Percentiles rank a stretch among this genome's conserved stretches.
Evolutionary conservation across 2,113 vertebrate genomes (phyloP).

Genomic region (Nothobranchius kuhntae): DNA sequence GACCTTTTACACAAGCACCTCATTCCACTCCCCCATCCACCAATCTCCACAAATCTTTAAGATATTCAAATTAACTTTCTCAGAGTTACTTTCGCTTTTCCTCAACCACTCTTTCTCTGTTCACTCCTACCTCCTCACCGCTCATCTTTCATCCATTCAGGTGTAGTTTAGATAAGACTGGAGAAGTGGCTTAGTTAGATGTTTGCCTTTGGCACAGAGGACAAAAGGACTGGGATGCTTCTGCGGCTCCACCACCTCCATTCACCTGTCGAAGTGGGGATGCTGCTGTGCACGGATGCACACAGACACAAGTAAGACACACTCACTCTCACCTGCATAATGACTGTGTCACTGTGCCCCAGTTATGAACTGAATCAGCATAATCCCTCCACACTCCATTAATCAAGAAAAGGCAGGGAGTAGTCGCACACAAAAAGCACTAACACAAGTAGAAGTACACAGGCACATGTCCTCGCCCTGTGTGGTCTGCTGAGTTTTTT

Average conservation of each 20-base stretch:
- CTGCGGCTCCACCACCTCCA: constrained; percentile 51
- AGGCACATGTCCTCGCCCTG: constrained; percentile 56
- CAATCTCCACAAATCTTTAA: constrained; percentile 8
- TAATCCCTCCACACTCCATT: constrained; percentile 78
- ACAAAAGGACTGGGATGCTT: constrained; percentile 64
- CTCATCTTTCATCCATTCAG: constrained; percentile 37
- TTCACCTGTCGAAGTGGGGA: constrained; percentile 55
- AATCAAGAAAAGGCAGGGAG: constrained; percentile 70
- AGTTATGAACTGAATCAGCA: constrained; percentile 78
- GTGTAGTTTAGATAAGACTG: constrained; percentile 68
- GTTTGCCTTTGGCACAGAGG: constrained; percentile 69
- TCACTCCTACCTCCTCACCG: constrained; percentile 11
- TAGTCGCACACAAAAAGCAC: constrained; percentile 54
- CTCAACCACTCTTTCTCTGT: neutral
- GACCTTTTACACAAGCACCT: neutral
- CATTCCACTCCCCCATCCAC: neutral
- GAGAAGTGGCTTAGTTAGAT: constrained; percentile 61
- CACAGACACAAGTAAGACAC: constrained; percentile 26
- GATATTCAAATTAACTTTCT: constrained; percentile 11
- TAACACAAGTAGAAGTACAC: constrained; percentile 19
- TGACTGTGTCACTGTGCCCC: constrained; percentile 66
- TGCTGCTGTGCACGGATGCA: constrained; percentile 23
- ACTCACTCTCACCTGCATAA: constrained; percentile 68
- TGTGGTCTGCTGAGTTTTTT: constrained; percentile 57
- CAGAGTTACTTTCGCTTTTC: neutral